A percentile compares a stretch with the other conserved stretches of the same genome.
These are phyloP conservation scores for Cheilosia soror DNA, from an alignment of 2,888 invertebrate species.

Conservation along the genomic window DNA sequence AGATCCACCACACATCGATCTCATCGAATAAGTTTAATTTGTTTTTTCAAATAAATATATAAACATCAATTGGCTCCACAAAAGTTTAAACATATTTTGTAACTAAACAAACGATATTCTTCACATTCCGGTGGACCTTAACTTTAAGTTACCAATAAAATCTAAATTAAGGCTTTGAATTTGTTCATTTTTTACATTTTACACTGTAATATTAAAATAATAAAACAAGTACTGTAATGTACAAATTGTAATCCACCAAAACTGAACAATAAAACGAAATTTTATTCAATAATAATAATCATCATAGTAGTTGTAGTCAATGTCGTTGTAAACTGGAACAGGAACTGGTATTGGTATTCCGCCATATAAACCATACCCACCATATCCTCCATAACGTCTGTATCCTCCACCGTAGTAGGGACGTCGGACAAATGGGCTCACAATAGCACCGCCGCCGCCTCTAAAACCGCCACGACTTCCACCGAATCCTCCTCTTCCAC, in stretches of 20 bases:
- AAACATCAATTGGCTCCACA: conserved; percentile 30
- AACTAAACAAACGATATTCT: conserved; percentile 12
- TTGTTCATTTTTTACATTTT: conserved; percentile 44
- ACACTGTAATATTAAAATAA: conserved; percentile 40
- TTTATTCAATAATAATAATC: conserved; percentile 57
- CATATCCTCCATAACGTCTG: conserved; percentile 19
- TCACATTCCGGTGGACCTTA: conserved; percentile 52
- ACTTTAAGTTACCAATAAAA: conserved; percentile 50
- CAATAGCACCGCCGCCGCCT: conserved; percentile 5
- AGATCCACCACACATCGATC: conserved; percentile 44
- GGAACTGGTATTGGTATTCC: conserved; percentile 37
- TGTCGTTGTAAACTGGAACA: conserved; percentile 7
- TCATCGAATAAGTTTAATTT: conserved; percentile 49
- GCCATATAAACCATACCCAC: conserved; percentile 39
- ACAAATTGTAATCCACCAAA: conserved; percentile 74
- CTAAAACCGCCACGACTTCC: conserved; percentile 5
- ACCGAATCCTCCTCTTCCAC: conserved; percentile 25
- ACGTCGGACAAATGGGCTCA: not conserved
- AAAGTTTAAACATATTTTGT: conserved; percentile 25
- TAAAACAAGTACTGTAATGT: conserved; percentile 55
- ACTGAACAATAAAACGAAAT: conserved; percentile 64
- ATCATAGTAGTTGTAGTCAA: conserved; percentile 14
- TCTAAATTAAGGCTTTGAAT: conserved; percentile 6
- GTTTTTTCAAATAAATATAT: not conserved
- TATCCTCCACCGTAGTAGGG: conserved; percentile 39